A percentile compares a stretch with the other conserved stretches of the same genome.
phyloP scores from a whole-genome alignment of 2,888 invertebrate species.

The Eupithecia centaureata region DNA sequence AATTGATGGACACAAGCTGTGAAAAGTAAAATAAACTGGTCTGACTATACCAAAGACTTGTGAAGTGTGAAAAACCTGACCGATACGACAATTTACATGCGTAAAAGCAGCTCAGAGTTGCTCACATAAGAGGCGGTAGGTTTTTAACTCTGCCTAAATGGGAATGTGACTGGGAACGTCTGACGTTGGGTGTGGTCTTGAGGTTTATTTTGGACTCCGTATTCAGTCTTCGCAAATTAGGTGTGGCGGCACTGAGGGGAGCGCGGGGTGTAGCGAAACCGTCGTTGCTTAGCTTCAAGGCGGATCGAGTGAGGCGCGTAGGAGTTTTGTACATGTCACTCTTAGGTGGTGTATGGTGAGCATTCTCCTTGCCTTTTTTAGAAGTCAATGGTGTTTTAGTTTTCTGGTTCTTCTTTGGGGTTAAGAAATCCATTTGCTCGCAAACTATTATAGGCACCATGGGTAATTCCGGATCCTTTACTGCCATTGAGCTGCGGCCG shows the following conservation, averaged over 20 bases:
- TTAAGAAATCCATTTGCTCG: conserved; percentile 47
- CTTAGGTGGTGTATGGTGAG: conserved; percentile 63
- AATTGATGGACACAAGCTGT: neutral
- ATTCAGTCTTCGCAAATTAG: conserved; percentile 66
- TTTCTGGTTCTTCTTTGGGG: conserved; percentile 66
- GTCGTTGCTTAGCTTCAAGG: conserved; percentile 67
- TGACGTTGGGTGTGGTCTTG: conserved; percentile 66
- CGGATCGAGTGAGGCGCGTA: conserved; percentile 70
- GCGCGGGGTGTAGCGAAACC: conserved; percentile 75
- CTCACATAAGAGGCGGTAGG: conserved; percentile 70
- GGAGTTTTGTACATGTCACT: conserved; percentile 67
- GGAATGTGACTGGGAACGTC: conserved; percentile 73
- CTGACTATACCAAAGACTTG: neutral
- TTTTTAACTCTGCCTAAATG: conserved; percentile 69
- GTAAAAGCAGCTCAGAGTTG: conserved; percentile 25
- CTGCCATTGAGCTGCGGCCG: conserved; percentile 81
- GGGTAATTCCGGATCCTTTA: conserved; percentile 49
- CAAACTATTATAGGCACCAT: conserved; percentile 50
- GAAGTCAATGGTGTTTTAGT: conserved; percentile 63
- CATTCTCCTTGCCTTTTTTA: conserved; percentile 72
- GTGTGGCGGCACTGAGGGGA: conserved; percentile 69
- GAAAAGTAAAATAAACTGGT: neutral
- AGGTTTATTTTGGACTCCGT: conserved; percentile 54
- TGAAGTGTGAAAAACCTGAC: conserved; percentile 2
- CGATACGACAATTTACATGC: conserved; percentile 11